Percentiles rank a stretch among this genome's conserved stretches.
Conservation (phyloP, 2,797 vertebrate genomes). For the Sitta carolinensis region DNA sequence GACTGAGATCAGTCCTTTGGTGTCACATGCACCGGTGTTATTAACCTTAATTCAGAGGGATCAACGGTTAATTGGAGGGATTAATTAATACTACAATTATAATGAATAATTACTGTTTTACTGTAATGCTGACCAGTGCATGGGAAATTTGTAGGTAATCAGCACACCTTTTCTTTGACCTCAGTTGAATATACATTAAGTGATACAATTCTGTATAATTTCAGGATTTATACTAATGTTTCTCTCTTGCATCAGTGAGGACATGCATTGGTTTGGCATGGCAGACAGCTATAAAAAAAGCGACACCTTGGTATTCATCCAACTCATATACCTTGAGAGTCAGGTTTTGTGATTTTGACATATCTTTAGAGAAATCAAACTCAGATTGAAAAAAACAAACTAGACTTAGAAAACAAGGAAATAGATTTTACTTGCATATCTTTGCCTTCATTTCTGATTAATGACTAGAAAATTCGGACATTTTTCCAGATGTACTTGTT, state of each 20-base stretch:
- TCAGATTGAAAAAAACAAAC: not conserved
- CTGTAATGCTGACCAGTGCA: not conserved
- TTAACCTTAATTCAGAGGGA: not conserved
- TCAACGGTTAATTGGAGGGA: not conserved
- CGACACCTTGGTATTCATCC: rapidly evolving
- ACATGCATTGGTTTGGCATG: not conserved
- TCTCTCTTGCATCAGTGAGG: not conserved
- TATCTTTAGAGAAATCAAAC: not conserved
- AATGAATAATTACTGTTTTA: not conserved
- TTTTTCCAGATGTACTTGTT: not conserved
- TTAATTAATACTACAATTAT: not conserved
- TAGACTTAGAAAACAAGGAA: not conserved
- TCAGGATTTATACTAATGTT: not conserved
- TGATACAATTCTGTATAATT: not conserved
- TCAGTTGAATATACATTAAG: not conserved
- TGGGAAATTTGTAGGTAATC: not conserved
- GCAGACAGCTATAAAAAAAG: not conserved
- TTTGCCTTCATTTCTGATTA: not conserved
- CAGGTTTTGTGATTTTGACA: not conserved
- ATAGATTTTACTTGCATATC: not conserved
- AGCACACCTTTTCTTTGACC: not conserved
- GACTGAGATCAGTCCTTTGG: not conserved
- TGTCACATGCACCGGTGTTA: not conserved
- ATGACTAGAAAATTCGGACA: not conserved
- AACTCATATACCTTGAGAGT: rapidly evolving